Percentiles rank a stretch among this genome's conserved stretches.
Conservation (phyloP, 2,888 invertebrate genomes). For the Aelia acuminata region DNA sequence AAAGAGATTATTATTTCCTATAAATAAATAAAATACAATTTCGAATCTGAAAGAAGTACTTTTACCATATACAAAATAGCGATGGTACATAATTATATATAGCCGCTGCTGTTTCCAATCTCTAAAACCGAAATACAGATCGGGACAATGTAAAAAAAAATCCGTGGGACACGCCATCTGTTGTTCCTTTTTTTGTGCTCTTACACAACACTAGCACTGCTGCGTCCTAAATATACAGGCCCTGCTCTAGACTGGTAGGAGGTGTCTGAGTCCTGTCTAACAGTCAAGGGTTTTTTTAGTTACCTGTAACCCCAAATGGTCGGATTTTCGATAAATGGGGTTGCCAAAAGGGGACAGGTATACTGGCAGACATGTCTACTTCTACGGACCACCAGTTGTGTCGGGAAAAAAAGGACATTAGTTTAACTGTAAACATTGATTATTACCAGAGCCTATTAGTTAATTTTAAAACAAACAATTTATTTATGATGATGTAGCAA, state of each 20-base stretch:
- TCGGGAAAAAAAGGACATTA: neutral
- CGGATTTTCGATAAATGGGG: neutral
- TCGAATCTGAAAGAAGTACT: no score
- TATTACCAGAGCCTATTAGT: no score
- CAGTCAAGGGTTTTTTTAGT: neutral
- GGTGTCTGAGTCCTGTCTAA: constrained; percentile 22
- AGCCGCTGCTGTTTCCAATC: neutral
- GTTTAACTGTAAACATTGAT: no score
- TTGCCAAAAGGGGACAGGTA: neutral
- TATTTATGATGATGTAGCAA: no score
- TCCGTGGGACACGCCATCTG: neutral
- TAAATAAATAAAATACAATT: no score
- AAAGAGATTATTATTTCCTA: no score
- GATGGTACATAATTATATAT: neutral
- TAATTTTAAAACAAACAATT: no score
- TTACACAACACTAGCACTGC: neutral
- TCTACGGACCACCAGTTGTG: neutral
- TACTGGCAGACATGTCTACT: neutral
- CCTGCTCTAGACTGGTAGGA: neutral
- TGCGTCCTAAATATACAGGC: constrained; percentile 22
- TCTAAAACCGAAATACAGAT: neutral
- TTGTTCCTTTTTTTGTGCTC: constrained; percentile 30
- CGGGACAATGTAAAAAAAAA: neutral
- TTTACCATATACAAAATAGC: no score
- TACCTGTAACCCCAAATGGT: neutral